A percentile compares a stretch with the other conserved stretches of the same genome.
Conservation (phyloP, 2,797 vertebrate genomes). For the Uromys caudimaculatus region DNA sequence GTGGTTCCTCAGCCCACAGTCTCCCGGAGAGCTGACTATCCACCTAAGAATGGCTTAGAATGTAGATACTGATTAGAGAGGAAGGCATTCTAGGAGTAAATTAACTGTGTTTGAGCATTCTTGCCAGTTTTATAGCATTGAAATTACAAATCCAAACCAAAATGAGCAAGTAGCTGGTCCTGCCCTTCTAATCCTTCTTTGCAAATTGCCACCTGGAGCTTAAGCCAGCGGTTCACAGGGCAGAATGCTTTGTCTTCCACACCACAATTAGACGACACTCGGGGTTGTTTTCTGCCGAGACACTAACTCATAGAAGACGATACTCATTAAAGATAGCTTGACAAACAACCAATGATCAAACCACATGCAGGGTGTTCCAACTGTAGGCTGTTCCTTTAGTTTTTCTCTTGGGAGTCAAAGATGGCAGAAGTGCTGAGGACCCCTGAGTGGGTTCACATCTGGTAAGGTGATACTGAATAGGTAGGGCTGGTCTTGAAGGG, state of each 20-base stretch:
- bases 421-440: background rate
- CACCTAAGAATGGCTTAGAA: constrained; percentile 8
- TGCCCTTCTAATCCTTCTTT: background rate
- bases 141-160: constrained; percentile 40
- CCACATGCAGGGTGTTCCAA: background rate
- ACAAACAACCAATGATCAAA: background rate
- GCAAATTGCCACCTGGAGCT: constrained; percentile 20
- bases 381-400: background rate
- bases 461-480: background rate
- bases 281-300: constrained; percentile 5
- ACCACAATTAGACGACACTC: background rate
- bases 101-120: constrained; percentile 21
- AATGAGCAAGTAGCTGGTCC: constrained; percentile 22
- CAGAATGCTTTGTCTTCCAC: constrained; percentile 8
- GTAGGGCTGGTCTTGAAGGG: background rate
- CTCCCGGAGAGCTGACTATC: background rate
- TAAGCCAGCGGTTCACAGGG: background rate
- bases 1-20: background rate
- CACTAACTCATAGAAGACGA: constrained; percentile 10
- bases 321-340: background rate
- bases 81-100: background rate
- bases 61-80: background rate
- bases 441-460: background rate
- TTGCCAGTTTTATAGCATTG: background rate
- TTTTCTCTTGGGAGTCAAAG: background rate